These are phyloP conservation scores for Tenebrio molitor DNA, from an alignment of 1,140 invertebrate genomes.

Conservation along the genomic window DNA sequence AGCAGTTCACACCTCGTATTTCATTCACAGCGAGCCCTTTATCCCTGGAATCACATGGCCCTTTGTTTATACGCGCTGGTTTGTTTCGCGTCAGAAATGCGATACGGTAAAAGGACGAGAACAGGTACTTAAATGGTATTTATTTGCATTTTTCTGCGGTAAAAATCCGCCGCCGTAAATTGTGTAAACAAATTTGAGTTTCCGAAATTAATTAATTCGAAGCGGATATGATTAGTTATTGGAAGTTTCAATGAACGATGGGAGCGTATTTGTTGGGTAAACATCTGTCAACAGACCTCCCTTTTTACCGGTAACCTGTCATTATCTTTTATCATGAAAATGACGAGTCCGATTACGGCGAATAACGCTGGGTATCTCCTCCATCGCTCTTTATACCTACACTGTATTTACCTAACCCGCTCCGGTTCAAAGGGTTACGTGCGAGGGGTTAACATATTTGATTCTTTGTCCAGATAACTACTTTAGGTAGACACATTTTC, in stretches of 20 bases:
- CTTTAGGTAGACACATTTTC: slow-evolving; percentile 37
- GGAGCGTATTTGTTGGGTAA: slow-evolving; percentile 54
- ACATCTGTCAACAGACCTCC: slow-evolving; percentile 61
- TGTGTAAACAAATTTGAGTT: too few relatives aligned
- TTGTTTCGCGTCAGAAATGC: slow-evolving; percentile 47
- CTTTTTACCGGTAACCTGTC: slow-evolving; percentile 57
- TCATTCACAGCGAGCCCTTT: slow-evolving; percentile 42
- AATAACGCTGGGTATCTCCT: slow-evolving; percentile 46
- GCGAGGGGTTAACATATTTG: slow-evolving; percentile 50
- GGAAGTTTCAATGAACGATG: slow-evolving; percentile 22
- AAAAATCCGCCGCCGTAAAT: too few relatives aligned
- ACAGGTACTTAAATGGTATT: slow-evolving; percentile 33
- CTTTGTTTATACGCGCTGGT: slow-evolving; percentile 48
- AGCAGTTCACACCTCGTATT: slow-evolving; percentile 47
- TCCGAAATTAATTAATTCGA: slow-evolving; percentile 42
- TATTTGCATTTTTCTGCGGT: slow-evolving; percentile 5
- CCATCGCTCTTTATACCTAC: slow-evolving; percentile 53
- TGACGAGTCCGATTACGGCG: slow-evolving; percentile 54
- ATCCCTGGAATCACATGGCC: slow-evolving; percentile 24
- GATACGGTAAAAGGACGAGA: slow-evolving; percentile 24
- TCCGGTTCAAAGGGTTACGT: slow-evolving; percentile 41
- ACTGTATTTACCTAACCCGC: slow-evolving; percentile 47
- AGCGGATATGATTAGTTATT: slow-evolving; percentile 21
- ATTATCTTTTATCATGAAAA: slow-evolving; percentile 57
- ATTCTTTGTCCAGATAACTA: slow-evolving; percentile 53